Evolutionary conservation across 53 echinoderm and acorn worm species (phyloP), one percentile per base, ranked within the genome.

Genomic region (Hippasteria phrygiana): DNA sequence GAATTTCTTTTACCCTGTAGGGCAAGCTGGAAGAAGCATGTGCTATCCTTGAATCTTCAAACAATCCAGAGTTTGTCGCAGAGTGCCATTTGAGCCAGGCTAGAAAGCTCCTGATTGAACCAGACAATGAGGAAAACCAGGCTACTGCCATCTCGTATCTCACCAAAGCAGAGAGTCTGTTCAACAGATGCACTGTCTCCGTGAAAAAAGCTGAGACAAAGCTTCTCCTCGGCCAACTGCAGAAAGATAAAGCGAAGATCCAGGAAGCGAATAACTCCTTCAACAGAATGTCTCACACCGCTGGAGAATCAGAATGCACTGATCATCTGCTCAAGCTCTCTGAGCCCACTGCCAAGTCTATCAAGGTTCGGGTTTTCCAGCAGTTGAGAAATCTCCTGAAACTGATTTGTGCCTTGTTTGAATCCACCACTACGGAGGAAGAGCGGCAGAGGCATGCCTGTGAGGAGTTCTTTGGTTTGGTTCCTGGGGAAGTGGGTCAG

Each of bases 1-100:
- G 5, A 11, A 45, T 7, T 45, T 7, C 5, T 40, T 55, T 65
- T 14, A 65, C 45, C 11, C 51, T 47, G 5, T 31, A 75, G 69
- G 92, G 92, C 9, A 83, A 92, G 41, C 88, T 92, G 31, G 74
- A 75, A 33, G 88, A 92, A 55, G 92, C 92, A 26, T 82, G 88
- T 22, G 83, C 74, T 28, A 42, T 74, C 29, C 72, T 81, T 3
- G 87, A 83, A 41, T 73, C 63, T 11, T 74, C 81, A 22, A 74
- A 70, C 5, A 12, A 83, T 32, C 38, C 74, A 29, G 71, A 88
- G 67, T 92, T 92, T 56, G 74, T 88, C 8, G 92, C 83, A 48
- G 92, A 92, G 31, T 88, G 88, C 71, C 88, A 38, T 18, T 40
- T 91, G 65, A 62, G 75, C 13, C 75, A 69, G 64, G 85, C 84